Base-by-base conservation (phyloP, 2,113 vertebrate species). In the Tautogolabrus adspersus region DNA sequence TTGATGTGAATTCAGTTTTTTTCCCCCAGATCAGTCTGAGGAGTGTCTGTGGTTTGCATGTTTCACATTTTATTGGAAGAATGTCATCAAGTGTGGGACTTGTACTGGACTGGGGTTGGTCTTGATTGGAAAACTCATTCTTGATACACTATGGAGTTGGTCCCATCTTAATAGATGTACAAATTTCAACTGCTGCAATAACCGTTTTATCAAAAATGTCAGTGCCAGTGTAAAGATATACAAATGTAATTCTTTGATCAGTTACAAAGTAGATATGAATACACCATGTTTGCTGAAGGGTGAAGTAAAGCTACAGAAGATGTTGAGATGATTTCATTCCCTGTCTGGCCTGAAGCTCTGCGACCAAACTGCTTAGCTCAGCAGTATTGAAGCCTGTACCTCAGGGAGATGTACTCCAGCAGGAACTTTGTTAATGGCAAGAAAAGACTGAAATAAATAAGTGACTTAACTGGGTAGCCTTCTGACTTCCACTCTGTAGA, bases 351-450 rank as follows among this genome's bases (percentile, higher is more conserved):
- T 75, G 40, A 67, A 69, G 66, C 52, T 64, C 59, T 69, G 67
- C 62, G 56, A 47, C 26, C 38, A 58, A 87, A 55, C 75, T 75
- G 75, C 72, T 15, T 66, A 76, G 75, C 60, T 80, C 72, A 58
- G 83, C 69, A 61, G 63, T 63, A 60, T 77, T 62, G 19, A 21
- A 77, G 61, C 40, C 16, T 18, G 26, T 8, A 49, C 66, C 0
- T 72, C 10, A 8, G 66, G 52, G 30, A 73, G 63, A 61, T 22
- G 10, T 30, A 11, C 34, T 37, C 0, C 56, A 44, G 23, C 75
- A 69, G 40, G 23, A 57, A 85, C 76, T 81, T 71, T 49, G 10
- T 47, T 56, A 54, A 71, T 7, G 5, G 19, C 30, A 37, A 46
- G 34, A 66, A 68, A 63, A n/a, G 0, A 26, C 18, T 8, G 55